Evolutionary conservation across 2,888 invertebrate species (phyloP).

Genomic region (Athrips mouffetella): DNA sequence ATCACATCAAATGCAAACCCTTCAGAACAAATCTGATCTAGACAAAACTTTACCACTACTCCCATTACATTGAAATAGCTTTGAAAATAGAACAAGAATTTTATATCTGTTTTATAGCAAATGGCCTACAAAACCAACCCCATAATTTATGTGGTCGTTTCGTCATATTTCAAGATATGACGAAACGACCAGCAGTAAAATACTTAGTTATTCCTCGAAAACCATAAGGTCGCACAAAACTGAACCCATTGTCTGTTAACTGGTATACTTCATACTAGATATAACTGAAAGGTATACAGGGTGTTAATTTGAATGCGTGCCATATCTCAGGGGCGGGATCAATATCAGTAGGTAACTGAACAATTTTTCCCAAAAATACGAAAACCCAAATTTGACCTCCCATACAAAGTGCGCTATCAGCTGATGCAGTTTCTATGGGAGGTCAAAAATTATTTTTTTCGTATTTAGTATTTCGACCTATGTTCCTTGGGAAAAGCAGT

Average conservation of each 20-base stretch:
- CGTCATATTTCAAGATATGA: constrained; percentile 34
- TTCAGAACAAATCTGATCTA: constrained; percentile 7
- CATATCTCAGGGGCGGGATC: too few species aligned
- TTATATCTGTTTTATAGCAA: constrained; percentile 28
- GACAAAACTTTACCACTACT: neutral
- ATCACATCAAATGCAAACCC: constrained; percentile 1
- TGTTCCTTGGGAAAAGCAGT: too few species aligned
- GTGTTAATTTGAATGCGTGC: too few species aligned
- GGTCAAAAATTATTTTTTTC: too few species aligned
- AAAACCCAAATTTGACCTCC: too few species aligned
- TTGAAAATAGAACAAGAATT: constrained; percentile 18
- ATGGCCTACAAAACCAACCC: constrained; percentile 23
- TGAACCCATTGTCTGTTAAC: neutral
- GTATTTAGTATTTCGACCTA: too few species aligned
- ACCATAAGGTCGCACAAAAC: constrained; percentile 23
- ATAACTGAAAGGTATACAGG: too few species aligned
- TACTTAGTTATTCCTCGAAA: constrained; percentile 34
- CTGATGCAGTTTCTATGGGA: too few species aligned
- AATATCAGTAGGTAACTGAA: too few species aligned
- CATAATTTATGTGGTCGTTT: constrained; percentile 32
- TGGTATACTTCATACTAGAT: too few species aligned
- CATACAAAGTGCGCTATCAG: too few species aligned
- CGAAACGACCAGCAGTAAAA: constrained; percentile 40
- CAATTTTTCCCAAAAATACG: too few species aligned
- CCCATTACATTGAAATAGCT: constrained; percentile 6